Percentiles rank a stretch among this genome's conserved stretches.
phyloP scores from a whole-genome alignment of 2,888 invertebrate genomes.

The Cantharis nigra region DNA sequence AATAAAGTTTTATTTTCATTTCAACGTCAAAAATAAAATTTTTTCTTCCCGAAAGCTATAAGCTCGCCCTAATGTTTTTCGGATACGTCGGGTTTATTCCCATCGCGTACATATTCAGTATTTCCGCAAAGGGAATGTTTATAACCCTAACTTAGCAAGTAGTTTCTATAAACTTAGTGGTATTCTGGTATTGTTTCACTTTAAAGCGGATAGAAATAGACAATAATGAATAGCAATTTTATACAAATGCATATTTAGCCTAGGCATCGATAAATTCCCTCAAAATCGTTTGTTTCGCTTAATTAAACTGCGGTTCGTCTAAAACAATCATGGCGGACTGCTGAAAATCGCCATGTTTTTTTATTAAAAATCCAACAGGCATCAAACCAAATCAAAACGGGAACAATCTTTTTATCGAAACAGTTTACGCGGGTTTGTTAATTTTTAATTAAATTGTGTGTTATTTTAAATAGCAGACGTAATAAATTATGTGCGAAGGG shows the following conservation, averaged over 20 bases:
- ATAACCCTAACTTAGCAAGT: background rate
- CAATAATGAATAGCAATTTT: background rate
- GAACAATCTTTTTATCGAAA: background rate
- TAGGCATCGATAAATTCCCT: background rate
- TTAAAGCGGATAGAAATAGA: background rate
- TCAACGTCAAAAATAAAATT: background rate
- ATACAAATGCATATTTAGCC: background rate
- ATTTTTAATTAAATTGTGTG: background rate
- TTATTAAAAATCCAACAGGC: too few relatives aligned
- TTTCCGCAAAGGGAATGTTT: constrained; percentile 1
- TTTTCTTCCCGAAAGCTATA: background rate
- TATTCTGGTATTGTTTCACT: background rate
- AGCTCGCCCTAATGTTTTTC: background rate
- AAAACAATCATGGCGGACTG: background rate
- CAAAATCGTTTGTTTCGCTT: background rate
- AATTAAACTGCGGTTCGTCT: background rate
- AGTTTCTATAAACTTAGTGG: background rate
- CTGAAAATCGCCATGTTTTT: background rate
- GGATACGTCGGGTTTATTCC: background rate
- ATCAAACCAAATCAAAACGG: background rate
- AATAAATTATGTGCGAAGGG: constrained; percentile 10
- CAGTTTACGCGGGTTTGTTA: background rate
- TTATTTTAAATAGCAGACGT: background rate
- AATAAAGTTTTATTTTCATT: background rate
- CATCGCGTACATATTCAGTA: background rate